phyloP scores from a whole-genome alignment of 1,140 invertebrate genomes.

The Lepidurus apus region DNA sequence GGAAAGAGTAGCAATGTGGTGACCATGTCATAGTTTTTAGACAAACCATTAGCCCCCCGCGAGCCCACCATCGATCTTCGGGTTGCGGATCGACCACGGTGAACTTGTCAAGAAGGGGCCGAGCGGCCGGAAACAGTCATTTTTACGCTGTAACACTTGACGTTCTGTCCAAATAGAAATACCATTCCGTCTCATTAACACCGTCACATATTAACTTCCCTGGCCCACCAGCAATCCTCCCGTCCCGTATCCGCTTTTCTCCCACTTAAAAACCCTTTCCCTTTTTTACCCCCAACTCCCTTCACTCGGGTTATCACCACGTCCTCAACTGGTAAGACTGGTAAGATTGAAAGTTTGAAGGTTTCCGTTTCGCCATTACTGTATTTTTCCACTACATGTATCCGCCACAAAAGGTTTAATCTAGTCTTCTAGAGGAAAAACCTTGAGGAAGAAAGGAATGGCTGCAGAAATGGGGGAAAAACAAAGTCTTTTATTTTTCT shows the following conservation, averaged over 20 bases:
- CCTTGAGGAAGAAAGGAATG: too few species aligned
- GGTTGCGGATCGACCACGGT: background rate
- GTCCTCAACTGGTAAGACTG: too few species aligned
- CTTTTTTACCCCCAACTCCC: background rate
- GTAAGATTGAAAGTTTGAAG: too few species aligned
- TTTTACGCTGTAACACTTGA: slow-evolving; percentile 3
- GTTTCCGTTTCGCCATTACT: too few species aligned
- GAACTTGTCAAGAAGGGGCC: background rate
- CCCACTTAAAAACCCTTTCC: background rate
- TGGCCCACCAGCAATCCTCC: background rate
- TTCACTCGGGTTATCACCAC: too few species aligned
- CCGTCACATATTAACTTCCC: background rate
- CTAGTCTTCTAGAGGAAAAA: too few species aligned
- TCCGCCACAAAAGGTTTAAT: too few species aligned
- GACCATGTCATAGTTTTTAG: background rate
- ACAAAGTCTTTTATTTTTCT: background rate
- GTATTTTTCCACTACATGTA: too few species aligned
- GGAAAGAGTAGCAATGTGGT: background rate
- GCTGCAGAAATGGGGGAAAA: too few species aligned
- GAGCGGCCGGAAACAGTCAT: background rate
- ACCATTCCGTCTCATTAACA: slow-evolving; percentile 14
- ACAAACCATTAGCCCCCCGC: slow-evolving; percentile 4
- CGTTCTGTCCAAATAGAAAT: slow-evolving; percentile 19
- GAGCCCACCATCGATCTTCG: background rate
- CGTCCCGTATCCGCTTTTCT: background rate